These are phyloP conservation scores for Zophobas atratus DNA, from an alignment of 1,140 invertebrate genomes.

Conservation along the genomic window DNA sequence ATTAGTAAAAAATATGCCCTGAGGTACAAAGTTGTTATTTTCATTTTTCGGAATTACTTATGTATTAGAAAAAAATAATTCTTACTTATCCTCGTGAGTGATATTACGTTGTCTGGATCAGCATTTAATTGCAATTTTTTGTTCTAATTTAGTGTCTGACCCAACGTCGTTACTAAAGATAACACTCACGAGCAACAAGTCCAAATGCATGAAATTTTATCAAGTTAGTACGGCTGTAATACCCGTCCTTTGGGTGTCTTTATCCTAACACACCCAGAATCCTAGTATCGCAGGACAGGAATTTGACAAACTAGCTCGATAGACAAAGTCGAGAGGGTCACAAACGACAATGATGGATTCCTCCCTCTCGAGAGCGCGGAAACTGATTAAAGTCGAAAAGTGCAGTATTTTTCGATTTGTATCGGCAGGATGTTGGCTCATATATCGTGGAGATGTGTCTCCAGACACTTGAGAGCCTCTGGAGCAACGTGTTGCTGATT, in stretches of 20 bases:
- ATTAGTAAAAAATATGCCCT: no score
- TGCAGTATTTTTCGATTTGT: slow-evolving; percentile 38
- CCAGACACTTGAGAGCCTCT: background rate
- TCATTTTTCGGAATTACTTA: no score
- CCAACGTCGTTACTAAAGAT: no score
- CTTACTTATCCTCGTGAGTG: no score
- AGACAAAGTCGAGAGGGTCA: background rate
- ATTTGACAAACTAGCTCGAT: slow-evolving; percentile 3
- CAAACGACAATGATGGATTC: slow-evolving; percentile 6
- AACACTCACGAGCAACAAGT: no score
- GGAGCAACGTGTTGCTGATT: slow-evolving; percentile 7
- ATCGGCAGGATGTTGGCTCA: slow-evolving; percentile 3
- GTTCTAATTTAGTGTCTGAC: no score
- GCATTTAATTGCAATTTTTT: no score
- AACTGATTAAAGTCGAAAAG: slow-evolving; percentile 41
- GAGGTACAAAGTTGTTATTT: no score
- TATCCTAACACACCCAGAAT: background rate
- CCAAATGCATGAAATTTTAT: background rate
- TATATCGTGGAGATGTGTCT: slow-evolving; percentile 20
- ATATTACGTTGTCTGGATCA: no score
- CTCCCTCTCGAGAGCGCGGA: background rate
- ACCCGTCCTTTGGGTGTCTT: background rate
- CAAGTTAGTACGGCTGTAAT: background rate
- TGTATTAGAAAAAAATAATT: no score
- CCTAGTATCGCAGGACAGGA: background rate